A percentile compares a stretch with the other conserved stretches of the same genome.
phyloP scores from a whole-genome alignment of 2,113 vertebrate genomes.

The Monarcha castaneiventris region DNA sequence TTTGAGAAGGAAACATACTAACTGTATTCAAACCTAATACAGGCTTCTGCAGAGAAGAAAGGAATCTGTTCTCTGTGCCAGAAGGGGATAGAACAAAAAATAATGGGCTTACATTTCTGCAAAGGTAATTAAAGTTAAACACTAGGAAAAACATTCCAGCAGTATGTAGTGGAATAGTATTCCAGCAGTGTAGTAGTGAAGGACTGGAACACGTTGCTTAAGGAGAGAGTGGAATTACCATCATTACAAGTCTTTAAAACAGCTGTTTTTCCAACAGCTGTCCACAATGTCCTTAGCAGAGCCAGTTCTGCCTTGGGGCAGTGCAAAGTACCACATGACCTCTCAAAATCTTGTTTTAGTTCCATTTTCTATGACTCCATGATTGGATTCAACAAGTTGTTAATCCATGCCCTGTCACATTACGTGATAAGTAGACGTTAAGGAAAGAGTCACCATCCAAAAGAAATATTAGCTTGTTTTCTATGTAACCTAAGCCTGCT shows the following conservation, averaged over 20 bases:
- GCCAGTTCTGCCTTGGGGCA: not conserved
- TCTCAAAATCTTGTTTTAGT: not conserved
- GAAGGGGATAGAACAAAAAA: not conserved
- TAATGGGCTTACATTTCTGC: not conserved
- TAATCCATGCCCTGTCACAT: not conserved
- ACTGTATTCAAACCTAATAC: not conserved
- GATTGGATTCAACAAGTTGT: not conserved
- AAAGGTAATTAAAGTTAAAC: not conserved
- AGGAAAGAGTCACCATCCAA: not conserved
- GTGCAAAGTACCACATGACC: not conserved
- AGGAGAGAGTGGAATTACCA: not conserved
- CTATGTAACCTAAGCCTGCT: not conserved
- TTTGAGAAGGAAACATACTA: not conserved
- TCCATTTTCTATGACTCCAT: not conserved
- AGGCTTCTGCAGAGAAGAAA: not conserved
- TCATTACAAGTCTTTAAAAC: not conserved
- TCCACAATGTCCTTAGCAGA: not conserved
- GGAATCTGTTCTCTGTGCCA: not conserved
- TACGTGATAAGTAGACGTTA: not conserved
- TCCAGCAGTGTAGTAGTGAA: not conserved
- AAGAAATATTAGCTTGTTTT: slow-evolving; percentile 14
- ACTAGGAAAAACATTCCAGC: not conserved
- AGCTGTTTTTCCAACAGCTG: not conserved
- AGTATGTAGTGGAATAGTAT: too few relatives aligned
- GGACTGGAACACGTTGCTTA: not conserved